These are phyloP conservation scores for Acanthochromis polyacanthus DNA, from an alignment of 2,113 vertebrate species.

Conservation along the genomic window DNA sequence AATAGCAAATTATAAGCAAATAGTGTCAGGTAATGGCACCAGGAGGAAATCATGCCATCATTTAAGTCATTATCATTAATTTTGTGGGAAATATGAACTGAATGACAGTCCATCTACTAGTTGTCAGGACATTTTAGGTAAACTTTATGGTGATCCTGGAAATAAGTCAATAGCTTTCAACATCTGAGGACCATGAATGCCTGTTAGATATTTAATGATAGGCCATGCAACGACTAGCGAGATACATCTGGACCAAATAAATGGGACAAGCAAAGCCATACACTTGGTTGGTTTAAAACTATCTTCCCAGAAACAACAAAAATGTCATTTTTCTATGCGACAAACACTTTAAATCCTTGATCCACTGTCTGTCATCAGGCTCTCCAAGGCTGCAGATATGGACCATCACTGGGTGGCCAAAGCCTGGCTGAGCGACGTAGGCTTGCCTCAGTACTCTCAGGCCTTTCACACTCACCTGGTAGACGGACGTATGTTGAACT, in stretches of 20 bases:
- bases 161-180: no score
- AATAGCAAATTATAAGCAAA: no score
- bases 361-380: constrained; percentile 65
- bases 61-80: no score
- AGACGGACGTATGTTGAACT: constrained; percentile 89
- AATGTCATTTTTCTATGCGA: neutral
- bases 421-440: constrained; percentile 90
- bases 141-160: no score
- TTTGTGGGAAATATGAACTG: no score
- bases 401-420: constrained; percentile 95
- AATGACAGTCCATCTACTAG: no score
- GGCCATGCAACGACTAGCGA: no score
- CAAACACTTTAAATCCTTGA: neutral
- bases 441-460: constrained; percentile 90
- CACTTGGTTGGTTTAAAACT: neutral
- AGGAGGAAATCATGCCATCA: no score
- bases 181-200: no score
- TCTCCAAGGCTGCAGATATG: constrained; percentile 90
- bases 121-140: no score
- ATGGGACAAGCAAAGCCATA: neutral
- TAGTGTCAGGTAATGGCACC: no score
- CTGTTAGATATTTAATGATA: no score
- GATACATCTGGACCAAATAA: neutral
- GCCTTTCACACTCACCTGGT: constrained; percentile 90
- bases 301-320: neutral